Percentiles rank a stretch among this genome's conserved stretches.
Conservation (phyloP, 2,797 vertebrate species). For the Distichodus sexfasciatus region DNA sequence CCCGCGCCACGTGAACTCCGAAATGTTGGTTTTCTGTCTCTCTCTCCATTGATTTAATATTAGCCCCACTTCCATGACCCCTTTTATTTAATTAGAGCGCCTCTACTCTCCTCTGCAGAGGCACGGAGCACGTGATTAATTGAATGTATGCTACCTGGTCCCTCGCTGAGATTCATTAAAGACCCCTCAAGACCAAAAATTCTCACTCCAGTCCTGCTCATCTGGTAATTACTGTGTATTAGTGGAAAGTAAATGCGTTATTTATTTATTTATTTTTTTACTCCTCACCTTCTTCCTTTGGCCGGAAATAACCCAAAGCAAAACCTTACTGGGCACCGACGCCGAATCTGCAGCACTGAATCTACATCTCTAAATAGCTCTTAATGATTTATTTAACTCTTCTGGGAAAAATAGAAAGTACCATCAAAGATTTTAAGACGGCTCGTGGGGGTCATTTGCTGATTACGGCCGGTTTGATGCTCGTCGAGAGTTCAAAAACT, state of each 20-base stretch:
- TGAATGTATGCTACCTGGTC: constrained; percentile 39
- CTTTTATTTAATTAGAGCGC: constrained; percentile 64
- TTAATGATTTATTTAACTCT: too few species aligned
- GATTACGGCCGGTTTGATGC: too few species aligned
- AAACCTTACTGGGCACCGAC: neutral
- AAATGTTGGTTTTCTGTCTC: constrained; percentile 47
- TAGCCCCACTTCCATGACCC: constrained; percentile 60
- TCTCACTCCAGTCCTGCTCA: constrained; percentile 22
- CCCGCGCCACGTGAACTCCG: neutral
- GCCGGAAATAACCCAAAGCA: neutral
- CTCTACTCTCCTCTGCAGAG: constrained; percentile 52
- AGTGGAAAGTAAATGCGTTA: neutral
- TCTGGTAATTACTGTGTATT: constrained; percentile 20
- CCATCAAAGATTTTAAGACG: too few species aligned
- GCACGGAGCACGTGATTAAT: constrained; percentile 56
- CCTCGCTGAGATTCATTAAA: constrained; percentile 44
- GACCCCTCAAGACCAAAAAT: constrained; percentile 29
- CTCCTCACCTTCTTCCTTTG: neutral
- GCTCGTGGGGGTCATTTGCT: too few species aligned
- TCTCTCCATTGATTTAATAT: constrained; percentile 68
- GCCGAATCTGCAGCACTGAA: too few species aligned
- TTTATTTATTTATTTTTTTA: neutral
- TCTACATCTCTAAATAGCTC: too few species aligned
- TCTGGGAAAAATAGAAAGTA: too few species aligned
- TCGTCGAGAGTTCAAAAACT: too few species aligned